Conservation (phyloP, 2,797 vertebrate genomes). For the Psittacula echo region DNA sequence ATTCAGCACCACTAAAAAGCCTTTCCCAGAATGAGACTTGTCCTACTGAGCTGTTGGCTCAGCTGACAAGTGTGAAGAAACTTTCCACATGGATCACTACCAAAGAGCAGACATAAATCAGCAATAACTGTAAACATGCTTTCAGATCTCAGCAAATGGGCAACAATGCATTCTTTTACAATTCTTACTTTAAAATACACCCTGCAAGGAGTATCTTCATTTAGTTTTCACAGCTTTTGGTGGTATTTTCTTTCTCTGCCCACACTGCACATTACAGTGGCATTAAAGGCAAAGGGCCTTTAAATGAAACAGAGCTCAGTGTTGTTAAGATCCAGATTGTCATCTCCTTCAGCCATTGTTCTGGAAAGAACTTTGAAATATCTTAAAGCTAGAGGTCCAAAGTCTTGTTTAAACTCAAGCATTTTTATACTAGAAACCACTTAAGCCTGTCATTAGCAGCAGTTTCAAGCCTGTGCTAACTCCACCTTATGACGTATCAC, state of each 20-base stretch:
- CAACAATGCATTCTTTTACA: background rate
- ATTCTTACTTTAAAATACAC: background rate
- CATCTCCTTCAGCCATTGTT: background rate
- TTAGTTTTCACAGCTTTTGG: background rate
- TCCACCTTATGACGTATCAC: background rate
- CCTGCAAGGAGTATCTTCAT: background rate
- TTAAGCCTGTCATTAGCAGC: background rate
- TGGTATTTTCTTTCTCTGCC: background rate
- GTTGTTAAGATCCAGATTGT: background rate
- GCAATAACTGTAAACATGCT: background rate
- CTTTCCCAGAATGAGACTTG: background rate
- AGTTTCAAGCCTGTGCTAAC: background rate
- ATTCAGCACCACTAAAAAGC: background rate
- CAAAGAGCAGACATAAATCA: background rate
- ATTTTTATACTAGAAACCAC: background rate
- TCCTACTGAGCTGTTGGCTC: background rate
- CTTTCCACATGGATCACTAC: background rate
- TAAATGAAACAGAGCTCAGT: background rate
- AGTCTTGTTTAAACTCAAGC: background rate
- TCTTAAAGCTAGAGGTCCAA: background rate
- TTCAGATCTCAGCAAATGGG: background rate
- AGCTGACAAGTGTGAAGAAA: background rate
- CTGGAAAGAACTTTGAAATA: background rate
- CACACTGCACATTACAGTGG: no score
- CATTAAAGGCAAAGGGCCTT: background rate